Evolutionary conservation across 2,797 vertebrate genomes (phyloP).

Genomic region (Tragelaphus eurycerus): DNA sequence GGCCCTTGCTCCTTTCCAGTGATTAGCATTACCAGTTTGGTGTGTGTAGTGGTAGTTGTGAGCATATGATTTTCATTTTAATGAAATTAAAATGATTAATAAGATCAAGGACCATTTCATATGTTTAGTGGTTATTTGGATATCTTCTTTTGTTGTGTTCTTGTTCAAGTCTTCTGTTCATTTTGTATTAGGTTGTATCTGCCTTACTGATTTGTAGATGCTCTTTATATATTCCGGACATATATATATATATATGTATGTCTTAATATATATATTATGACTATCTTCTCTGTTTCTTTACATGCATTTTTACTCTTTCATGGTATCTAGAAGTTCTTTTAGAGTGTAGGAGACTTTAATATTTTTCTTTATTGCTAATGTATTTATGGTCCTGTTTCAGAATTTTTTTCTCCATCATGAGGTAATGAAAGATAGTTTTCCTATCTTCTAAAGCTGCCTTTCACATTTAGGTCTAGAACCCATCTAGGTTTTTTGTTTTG

Average conservation of each 20-base stretch:
- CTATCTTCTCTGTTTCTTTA: not conserved
- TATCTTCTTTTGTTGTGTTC: not conserved
- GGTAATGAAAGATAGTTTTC: not conserved
- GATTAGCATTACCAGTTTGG: not conserved
- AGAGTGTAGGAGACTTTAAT: not conserved
- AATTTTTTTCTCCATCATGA: not conserved
- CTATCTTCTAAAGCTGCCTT: not conserved
- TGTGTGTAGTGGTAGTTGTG: not conserved
- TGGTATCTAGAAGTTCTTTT: not conserved
- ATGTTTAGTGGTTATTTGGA: not conserved
- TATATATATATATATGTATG: not conserved
- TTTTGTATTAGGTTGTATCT: not conserved
- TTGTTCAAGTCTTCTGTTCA: not conserved
- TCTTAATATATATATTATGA: not conserved
- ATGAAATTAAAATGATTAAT: not conserved
- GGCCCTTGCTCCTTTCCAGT: not conserved
- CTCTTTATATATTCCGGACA: not conserved
- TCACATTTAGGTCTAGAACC: not conserved
- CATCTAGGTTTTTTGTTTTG: not conserved
- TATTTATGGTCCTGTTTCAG: not conserved
- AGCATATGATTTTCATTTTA: not conserved
- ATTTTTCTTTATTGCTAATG: not conserved
- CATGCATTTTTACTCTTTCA: not conserved
- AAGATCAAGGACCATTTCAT: not conserved
- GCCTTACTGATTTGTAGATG: not conserved